Percentiles rank a stretch among this genome's conserved stretches.
Conservation (phyloP, 2,113 vertebrate genomes). For the Lepisosteus oculatus region DNA sequence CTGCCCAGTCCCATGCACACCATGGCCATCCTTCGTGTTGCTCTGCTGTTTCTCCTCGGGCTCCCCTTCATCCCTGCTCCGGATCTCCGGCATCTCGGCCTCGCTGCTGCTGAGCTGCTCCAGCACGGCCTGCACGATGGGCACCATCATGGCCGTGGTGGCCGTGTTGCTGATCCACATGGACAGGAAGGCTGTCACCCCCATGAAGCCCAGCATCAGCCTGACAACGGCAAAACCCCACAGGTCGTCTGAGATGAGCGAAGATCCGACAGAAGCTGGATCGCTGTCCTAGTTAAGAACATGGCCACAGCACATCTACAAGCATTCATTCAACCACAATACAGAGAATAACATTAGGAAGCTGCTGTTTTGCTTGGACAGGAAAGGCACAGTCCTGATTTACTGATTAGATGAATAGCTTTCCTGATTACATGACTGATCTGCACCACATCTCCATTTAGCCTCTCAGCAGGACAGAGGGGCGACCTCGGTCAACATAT, state of each 20-base stretch:
- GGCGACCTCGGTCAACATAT: no score
- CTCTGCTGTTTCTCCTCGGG: constrained; percentile 44
- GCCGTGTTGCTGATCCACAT: constrained; percentile 99
- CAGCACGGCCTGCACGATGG: constrained; percentile 89
- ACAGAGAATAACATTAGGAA: no score
- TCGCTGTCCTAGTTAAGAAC: no score
- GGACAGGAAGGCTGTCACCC: constrained; percentile 88
- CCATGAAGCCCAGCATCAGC: constrained; percentile 94
- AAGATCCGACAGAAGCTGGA: background rate
- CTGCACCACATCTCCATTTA: no score
- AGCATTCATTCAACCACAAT: no score
- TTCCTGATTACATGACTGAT: no score
- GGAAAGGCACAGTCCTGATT: no score
- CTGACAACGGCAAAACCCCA: constrained; percentile 48
- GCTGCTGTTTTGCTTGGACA: no score
- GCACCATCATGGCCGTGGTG: constrained; percentile 95
- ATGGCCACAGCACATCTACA: no score
- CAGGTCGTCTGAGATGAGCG: background rate
- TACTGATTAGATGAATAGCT: no score
- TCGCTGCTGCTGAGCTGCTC: constrained; percentile 71
- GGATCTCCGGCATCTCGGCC: constrained; percentile 46
- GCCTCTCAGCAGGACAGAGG: no score
- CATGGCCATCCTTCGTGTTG: constrained; percentile 53
- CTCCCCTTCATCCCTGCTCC: constrained; percentile 48
- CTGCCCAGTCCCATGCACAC: constrained; percentile 39